Evolutionary conservation across 1,140 invertebrate species (phyloP).

Genomic region (Plutomurus gul): DNA sequence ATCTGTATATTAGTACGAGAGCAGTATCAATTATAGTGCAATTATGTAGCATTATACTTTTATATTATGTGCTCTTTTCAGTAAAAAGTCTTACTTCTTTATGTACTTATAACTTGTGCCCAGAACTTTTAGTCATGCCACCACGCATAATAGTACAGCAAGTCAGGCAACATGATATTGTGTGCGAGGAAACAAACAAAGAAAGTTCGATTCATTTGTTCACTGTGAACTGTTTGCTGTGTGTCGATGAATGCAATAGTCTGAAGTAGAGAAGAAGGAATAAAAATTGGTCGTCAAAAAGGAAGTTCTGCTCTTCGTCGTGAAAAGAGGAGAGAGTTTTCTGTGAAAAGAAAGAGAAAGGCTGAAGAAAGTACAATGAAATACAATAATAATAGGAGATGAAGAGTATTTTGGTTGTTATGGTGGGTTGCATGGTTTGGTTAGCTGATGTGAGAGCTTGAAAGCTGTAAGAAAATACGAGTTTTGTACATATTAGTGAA

Average conservation of each 20-base stretch:
- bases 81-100: too few species aligned
- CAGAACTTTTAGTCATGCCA: too few species aligned
- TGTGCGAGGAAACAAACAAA: not conserved
- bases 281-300: not conserved
- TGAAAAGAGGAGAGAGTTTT: conserved; percentile 21
- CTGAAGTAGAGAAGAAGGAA: not conserved
- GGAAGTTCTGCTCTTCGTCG: not conserved
- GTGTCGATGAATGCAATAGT: not conserved
- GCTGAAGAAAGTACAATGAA: not conserved
- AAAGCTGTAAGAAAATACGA: not conserved
- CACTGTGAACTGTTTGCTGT: not conserved
- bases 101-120: too few species aligned
- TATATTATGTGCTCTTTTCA: too few species aligned
- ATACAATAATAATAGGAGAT: conserved; percentile 5
- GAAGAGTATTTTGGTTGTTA: conserved; percentile 15
- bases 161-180: not conserved
- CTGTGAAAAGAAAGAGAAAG: not conserved
- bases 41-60: too few species aligned
- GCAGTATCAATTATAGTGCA: too few species aligned
- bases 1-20: too few species aligned
- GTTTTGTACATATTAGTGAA: too few species aligned
- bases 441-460: not conserved
- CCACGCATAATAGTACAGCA: not conserved
- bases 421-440: not conserved
- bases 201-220: conserved; percentile 11